These are phyloP conservation scores for Hypsopygia costalis DNA, from an alignment of 2,888 invertebrate genomes.

Conservation along the genomic window DNA sequence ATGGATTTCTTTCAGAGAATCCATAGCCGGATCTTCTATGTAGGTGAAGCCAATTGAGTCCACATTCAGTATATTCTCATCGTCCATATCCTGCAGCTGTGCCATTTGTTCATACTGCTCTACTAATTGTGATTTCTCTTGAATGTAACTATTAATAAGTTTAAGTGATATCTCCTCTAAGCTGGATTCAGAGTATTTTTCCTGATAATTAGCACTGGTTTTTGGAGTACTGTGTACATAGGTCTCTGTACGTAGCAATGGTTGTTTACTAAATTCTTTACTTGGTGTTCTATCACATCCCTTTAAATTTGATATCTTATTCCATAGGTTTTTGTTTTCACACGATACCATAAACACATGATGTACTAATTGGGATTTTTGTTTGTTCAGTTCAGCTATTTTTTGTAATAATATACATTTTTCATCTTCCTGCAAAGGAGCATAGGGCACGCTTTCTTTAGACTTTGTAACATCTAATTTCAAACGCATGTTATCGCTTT, in stretches of 20 bases:
- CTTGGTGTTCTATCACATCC: conserved; percentile 39
- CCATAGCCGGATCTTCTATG: conserved; percentile 81
- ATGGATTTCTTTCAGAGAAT: conserved; percentile 83
- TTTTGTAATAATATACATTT: conserved; percentile 78
- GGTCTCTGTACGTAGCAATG: conserved; percentile 76
- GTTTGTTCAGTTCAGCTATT: conserved; percentile 85
- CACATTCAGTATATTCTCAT: conserved; percentile 71
- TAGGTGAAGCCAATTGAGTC: conserved; percentile 83
- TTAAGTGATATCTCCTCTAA: conserved; percentile 89
- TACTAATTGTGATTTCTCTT: conserved; percentile 85
- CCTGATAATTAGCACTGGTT: conserved; percentile 77
- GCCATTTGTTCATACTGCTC: conserved; percentile 85
- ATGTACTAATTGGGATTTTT: conserved; percentile 88
- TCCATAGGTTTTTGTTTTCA: conserved; percentile 91
- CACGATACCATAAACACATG: conserved; percentile 90
- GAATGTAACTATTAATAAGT: conserved; percentile 84
- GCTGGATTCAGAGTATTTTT: conserved; percentile 81
- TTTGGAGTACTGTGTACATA: conserved; percentile 85
- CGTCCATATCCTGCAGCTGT: conserved; percentile 78
- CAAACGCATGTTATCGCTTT: conserved; percentile 88
- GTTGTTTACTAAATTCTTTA: conserved; percentile 47
- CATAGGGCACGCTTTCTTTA: conserved; percentile 43
- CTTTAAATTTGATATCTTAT: conserved; percentile 81
- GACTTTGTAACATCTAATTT: conserved; percentile 56
- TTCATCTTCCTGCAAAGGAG: conserved; percentile 65